These are phyloP conservation scores for Rhopalosiphum maidis DNA, from an alignment of 1,140 invertebrate species.

Conservation along the genomic window DNA sequence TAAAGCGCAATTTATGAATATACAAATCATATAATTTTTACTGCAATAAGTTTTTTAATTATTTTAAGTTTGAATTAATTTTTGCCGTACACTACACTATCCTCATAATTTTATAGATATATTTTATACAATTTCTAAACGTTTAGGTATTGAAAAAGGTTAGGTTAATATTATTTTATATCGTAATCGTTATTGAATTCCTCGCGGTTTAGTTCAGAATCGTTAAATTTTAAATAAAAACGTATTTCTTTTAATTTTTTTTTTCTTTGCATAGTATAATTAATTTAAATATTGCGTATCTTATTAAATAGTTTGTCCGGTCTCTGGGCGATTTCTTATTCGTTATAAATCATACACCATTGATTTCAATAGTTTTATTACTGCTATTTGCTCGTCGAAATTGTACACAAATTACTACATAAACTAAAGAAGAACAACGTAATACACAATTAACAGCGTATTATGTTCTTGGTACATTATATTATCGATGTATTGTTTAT, in stretches of 20 bases:
- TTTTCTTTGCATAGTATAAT: background rate
- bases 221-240: background rate
- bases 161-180: too few species aligned
- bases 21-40: background rate
- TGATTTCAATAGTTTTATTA: background rate
- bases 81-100: too few species aligned
- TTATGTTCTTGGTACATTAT: background rate
- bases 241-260: background rate
- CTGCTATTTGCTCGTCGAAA: background rate
- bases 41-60: background rate
- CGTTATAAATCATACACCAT: background rate
- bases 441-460: background rate
- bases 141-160: too few species aligned
- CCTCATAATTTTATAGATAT: too few species aligned
- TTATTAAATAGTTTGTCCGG: background rate
- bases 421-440: background rate
- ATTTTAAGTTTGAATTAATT: too few species aligned
- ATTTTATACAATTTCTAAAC: too few species aligned
- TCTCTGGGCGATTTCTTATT: background rate
- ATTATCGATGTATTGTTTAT: conserved; percentile 48
- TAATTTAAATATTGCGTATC: background rate
- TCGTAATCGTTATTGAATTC: background rate
- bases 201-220: background rate
- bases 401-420: background rate
- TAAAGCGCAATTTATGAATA: background rate